Base-by-base conservation (phyloP, 2,888 invertebrate species). In the Yponomeuta cagnagella region DNA sequence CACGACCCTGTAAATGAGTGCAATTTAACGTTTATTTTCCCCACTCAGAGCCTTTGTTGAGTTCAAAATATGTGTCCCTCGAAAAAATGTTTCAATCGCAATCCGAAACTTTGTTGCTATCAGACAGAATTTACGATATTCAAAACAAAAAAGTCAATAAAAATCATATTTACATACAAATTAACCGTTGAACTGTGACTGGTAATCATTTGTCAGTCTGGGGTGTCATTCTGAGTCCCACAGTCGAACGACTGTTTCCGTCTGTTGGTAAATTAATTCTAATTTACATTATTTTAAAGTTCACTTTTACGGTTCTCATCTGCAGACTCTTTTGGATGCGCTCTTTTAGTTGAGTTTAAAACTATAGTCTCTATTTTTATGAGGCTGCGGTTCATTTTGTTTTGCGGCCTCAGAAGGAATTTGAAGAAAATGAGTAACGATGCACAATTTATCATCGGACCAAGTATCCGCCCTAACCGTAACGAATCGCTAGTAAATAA, bases 401-500 rank as follows among this genome's bases (percentile, higher is more conserved):
- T 70, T 71, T 72, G 69, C 71, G 71, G 52, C 30, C 58, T 66
- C 71, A 70, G 72, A 63, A 74, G 74, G 75, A 79, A 74, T 70
- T 76, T 75, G 79, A 80, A 82, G 81, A 85, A 85, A 85, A 89
- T 86, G 86, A 89, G 79, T 78, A 84, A 86, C 83, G 84, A 84
- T 77, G 76, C 80, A 84, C 84, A 85, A 91, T 91, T 91, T 88
- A 91, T 91, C 91, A 91, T 90, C 85, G 79, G 78, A 78, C 78
- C 86, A 90, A 90, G 90, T 90, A 90, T 90, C 88, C 90, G 90
- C 91, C 90, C 90, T 84, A 82, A 79, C 85, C 85, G 83, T 86
- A 90, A 89, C 90, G 85, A 90, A 90, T 90, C 84, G 80, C 86
- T 88, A 85, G 89, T 90, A 90, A 90, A 90, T 89, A 90, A 90